Percentiles rank a stretch among this genome's conserved stretches.
Evolutionary conservation across 2,888 invertebrate species (phyloP).

Genomic region (Chalcosyrphus nemorum): DNA sequence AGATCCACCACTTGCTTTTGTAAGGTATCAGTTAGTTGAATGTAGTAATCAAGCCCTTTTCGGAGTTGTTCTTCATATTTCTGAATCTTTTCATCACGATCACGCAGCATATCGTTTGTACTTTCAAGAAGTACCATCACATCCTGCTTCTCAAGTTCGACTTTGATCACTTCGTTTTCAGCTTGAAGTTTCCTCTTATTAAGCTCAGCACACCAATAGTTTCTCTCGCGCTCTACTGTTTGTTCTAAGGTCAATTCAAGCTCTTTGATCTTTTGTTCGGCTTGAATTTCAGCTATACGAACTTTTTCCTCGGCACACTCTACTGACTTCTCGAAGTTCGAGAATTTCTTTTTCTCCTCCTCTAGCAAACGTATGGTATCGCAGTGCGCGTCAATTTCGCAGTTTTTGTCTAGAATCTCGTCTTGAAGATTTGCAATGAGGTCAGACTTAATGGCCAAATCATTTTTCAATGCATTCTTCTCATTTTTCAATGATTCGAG

Average conservation of each 20-base stretch:
- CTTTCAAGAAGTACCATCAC: slow-evolving; percentile 81
- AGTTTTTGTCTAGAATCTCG: slow-evolving; percentile 80
- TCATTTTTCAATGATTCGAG: slow-evolving; percentile 79
- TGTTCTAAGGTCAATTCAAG: slow-evolving; percentile 81
- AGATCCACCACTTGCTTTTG: slow-evolving; percentile 81
- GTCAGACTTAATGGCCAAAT: slow-evolving; percentile 80
- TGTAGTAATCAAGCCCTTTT: slow-evolving; percentile 81
- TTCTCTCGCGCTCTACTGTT: slow-evolving; percentile 82
- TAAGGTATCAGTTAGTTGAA: slow-evolving; percentile 79
- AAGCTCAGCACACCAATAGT: slow-evolving; percentile 82
- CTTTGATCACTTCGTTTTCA: slow-evolving; percentile 83
- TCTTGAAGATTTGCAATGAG: slow-evolving; percentile 80
- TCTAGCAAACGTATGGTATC: slow-evolving; percentile 79
- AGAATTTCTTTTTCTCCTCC: slow-evolving; percentile 78
- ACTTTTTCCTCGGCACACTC: slow-evolving; percentile 81
- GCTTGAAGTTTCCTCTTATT: slow-evolving; percentile 84
- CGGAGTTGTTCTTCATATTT: slow-evolving; percentile 80
- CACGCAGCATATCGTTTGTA: slow-evolving; percentile 81
- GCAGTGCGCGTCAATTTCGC: slow-evolving; percentile 80
- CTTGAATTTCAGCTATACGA: slow-evolving; percentile 80
- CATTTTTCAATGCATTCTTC: slow-evolving; percentile 79
- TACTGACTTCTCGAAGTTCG: slow-evolving; percentile 80
- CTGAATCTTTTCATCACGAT: slow-evolving; percentile 80
- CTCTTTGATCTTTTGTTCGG: slow-evolving; percentile 82
- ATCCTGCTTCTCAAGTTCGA: slow-evolving; percentile 83